phyloP scores from a whole-genome alignment of 2,888 invertebrate genomes.

The Parascotia fuliginaria region DNA sequence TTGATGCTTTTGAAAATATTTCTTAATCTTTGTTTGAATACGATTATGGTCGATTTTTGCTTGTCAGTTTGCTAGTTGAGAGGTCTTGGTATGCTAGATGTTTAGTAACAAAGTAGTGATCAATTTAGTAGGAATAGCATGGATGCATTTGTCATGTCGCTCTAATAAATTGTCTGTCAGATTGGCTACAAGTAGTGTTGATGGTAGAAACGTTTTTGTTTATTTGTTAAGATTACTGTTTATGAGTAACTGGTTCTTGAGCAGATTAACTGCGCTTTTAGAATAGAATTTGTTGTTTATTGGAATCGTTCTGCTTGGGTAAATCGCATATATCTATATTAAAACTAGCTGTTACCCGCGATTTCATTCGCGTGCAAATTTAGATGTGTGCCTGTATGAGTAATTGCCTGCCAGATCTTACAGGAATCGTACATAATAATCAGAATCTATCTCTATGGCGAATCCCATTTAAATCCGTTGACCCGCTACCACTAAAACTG shows the following conservation, averaged over 20 bases:
- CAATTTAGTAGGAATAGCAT: constrained; percentile 48
- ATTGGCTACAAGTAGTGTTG: constrained; percentile 42
- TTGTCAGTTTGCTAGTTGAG: neutral
- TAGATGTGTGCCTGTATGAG: too few species aligned
- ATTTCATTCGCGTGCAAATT: too few species aligned
- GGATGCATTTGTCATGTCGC: constrained; percentile 49
- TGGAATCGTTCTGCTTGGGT: neutral
- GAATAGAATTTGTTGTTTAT: constrained; percentile 5
- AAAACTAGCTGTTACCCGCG: too few species aligned
- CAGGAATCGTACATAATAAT: too few species aligned
- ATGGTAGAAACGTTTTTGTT: constrained; percentile 32
- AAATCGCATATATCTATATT: too few species aligned
- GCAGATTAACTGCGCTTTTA: constrained; percentile 18
- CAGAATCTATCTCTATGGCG: too few species aligned
- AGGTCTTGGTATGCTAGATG: constrained; percentile 11
- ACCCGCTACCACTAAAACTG: too few species aligned
- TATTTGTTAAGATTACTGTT: constrained; percentile 11
- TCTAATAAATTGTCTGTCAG: constrained; percentile 51
- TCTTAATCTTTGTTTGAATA: neutral
- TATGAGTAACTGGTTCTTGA: constrained; percentile 21
- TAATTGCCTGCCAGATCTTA: too few species aligned
- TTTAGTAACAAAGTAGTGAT: constrained; percentile 51
- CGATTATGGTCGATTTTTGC: constrained; percentile 1
- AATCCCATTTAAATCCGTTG: too few species aligned
- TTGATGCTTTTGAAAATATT: constrained; percentile 6